Evolutionary conservation across 2,888 invertebrate genomes (phyloP).

Genomic region (Belgica antarctica): DNA sequence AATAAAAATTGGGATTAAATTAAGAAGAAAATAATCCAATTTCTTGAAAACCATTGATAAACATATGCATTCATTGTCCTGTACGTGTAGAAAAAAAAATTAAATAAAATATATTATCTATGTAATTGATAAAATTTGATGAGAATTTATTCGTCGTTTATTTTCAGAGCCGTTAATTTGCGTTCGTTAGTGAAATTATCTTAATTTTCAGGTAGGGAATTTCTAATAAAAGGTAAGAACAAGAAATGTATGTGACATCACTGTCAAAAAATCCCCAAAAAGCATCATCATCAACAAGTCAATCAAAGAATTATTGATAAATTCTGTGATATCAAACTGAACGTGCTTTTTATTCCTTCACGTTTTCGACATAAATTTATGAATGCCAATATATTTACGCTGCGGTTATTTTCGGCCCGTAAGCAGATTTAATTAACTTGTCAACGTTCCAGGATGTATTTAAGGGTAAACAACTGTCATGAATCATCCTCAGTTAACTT

Average conservation of each 20-base stretch:
- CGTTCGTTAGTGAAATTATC: neutral
- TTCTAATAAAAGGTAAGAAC: too few species aligned
- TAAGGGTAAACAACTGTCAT: neutral
- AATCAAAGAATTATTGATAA: neutral
- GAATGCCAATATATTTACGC: neutral
- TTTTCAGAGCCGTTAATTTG: neutral
- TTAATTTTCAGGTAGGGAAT: neutral
- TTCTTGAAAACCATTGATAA: constrained; percentile 18
- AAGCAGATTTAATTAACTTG: neutral
- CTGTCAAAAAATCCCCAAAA: too few species aligned
- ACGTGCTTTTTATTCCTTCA: neutral
- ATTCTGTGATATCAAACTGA: neutral
- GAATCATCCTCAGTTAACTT: neutral
- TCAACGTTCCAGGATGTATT: neutral
- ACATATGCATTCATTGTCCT: constrained; percentile 34
- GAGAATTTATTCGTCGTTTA: neutral
- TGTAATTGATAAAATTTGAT: too few species aligned
- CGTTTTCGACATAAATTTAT: neutral
- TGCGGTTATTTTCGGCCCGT: neutral
- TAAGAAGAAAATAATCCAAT: neutral
- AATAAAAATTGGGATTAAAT: constrained; percentile 1
- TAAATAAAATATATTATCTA: constrained; percentile 35
- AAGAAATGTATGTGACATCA: too few species aligned
- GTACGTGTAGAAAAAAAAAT: constrained; percentile 40
- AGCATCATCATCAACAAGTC: neutral